These are phyloP conservation scores for Ceratosolen fusciceps DNA, from an alignment of 1,140 invertebrate genomes.

Conservation along the genomic window DNA sequence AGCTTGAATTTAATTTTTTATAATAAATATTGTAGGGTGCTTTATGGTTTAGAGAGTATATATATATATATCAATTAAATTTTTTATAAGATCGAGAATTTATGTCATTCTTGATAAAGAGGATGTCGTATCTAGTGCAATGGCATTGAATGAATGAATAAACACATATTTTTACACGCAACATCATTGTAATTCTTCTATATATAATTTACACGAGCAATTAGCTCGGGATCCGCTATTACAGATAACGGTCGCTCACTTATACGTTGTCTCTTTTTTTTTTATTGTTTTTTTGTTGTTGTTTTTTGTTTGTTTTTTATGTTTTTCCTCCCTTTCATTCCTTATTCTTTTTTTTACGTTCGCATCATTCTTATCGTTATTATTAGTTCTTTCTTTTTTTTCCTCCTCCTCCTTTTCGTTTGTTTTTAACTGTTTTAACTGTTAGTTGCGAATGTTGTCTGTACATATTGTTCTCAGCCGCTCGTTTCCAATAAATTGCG, in stretches of 20 bases:
- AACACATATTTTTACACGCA: constrained; percentile 60
- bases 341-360: no score
- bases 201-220: constrained; percentile 67
- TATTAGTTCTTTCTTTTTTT: constrained; percentile 17
- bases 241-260: constrained; percentile 41
- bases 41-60: no score
- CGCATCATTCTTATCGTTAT: constrained; percentile 27
- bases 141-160: constrained; percentile 42
- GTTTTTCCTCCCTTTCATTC: no score
- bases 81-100: neutral
- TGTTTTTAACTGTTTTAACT: no score
- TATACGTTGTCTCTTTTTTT: constrained; percentile 44
- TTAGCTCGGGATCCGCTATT: constrained; percentile 46
- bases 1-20: no score
- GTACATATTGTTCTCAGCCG: constrained; percentile 45
- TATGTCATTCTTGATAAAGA: neutral
- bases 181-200: constrained; percentile 66
- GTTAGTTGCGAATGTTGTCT: constrained; percentile 40
- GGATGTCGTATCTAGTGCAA: constrained; percentile 14
- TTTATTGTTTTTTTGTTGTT: constrained; percentile 20
- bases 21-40: constrained; percentile 2
- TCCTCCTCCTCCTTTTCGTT: no score
- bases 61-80: no score
- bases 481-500: constrained; percentile 29
- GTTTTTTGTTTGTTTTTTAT: constrained; percentile 20